A percentile compares a stretch with the other conserved stretches of the same genome.
These are phyloP conservation scores for Muraenolepis orangiensis DNA, from an alignment of 2,797 vertebrate species.

Conservation along the genomic window DNA sequence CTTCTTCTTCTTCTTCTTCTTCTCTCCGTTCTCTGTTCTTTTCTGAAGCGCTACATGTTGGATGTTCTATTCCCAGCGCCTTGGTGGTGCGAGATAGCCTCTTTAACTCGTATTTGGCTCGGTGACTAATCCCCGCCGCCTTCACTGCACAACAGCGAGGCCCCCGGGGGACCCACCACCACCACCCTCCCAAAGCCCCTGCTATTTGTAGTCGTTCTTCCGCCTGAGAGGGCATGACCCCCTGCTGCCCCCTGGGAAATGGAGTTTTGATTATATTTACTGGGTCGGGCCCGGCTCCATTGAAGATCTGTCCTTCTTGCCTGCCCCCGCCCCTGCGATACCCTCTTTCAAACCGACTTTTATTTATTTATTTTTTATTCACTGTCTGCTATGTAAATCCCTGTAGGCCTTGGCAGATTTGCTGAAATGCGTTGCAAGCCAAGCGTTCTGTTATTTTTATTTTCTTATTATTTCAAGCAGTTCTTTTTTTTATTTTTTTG, in stretches of 20 bases:
- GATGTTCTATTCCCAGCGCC: slow-evolving; percentile 37
- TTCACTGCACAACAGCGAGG: slow-evolving; percentile 17
- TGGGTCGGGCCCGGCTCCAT: slow-evolving; percentile 22
- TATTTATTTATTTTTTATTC: slow-evolving; percentile 8
- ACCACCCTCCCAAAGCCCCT: slow-evolving; percentile 24
- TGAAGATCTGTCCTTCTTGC: slow-evolving; percentile 21
- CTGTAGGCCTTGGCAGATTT: slow-evolving; percentile 1
- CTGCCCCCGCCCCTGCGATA: slow-evolving; percentile 17
- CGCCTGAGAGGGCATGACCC: slow-evolving; percentile 40
- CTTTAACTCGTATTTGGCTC: slow-evolving; percentile 14
- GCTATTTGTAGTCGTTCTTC: slow-evolving; percentile 32
- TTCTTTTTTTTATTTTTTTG: background rate
- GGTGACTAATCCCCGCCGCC: slow-evolving; percentile 19
- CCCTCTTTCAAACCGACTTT: slow-evolving; percentile 8
- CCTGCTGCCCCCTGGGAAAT: slow-evolving; percentile 47
- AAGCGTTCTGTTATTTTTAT: background rate
- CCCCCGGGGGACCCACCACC: no score
- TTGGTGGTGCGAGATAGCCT: slow-evolving; percentile 25
- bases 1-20: background rate
- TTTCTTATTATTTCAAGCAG: background rate
- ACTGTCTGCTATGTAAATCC: slow-evolving; percentile 12
- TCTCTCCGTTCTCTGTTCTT: slow-evolving; percentile 9
- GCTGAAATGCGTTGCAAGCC: slow-evolving; percentile 14
- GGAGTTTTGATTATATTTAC: slow-evolving; percentile 43
- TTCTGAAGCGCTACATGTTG: slow-evolving; percentile 21